Evolutionary conservation across 2,113 vertebrate species (phyloP).

Genomic region (Gallinago undulata): DNA sequence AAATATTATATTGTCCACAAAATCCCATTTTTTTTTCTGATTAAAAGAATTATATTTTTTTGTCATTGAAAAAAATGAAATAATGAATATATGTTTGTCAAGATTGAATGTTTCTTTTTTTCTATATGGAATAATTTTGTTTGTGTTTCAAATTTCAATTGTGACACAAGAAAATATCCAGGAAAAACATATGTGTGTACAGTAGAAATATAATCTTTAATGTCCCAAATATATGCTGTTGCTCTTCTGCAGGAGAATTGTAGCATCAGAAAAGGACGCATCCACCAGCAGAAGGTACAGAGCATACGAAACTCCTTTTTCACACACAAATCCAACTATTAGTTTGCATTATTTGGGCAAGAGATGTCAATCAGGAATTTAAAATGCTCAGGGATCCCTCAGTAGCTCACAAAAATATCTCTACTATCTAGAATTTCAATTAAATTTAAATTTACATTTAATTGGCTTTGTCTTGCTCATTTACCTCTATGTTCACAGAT

Average conservation of each 20-base stretch:
- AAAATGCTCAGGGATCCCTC: slow-evolving; percentile 5
- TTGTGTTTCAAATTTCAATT: not conserved
- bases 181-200: not conserved
- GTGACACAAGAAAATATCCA: not conserved
- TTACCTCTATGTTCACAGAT: slow-evolving; percentile 42
- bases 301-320: not conserved
- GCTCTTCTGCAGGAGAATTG: not conserved
- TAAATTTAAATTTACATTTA: slow-evolving; percentile 64
- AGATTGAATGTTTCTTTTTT: not conserved
- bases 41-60: not conserved
- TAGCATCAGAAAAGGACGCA: not conserved
- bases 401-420: slow-evolving; percentile 12
- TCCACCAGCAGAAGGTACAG: not conserved
- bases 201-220: too few species aligned
- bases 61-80: not conserved
- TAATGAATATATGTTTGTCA: not conserved
- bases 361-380: slow-evolving; percentile 32
- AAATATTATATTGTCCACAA: not conserved
- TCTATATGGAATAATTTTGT: not conserved
- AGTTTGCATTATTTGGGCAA: not conserved
- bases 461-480: slow-evolving; percentile 58
- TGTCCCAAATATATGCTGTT: not conserved
- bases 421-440: slow-evolving; percentile 55
- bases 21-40: rapidly evolving
- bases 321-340: not conserved